Conservation (phyloP, 1,140 invertebrate species). For the Neomicropteryx cornuta region DNA sequence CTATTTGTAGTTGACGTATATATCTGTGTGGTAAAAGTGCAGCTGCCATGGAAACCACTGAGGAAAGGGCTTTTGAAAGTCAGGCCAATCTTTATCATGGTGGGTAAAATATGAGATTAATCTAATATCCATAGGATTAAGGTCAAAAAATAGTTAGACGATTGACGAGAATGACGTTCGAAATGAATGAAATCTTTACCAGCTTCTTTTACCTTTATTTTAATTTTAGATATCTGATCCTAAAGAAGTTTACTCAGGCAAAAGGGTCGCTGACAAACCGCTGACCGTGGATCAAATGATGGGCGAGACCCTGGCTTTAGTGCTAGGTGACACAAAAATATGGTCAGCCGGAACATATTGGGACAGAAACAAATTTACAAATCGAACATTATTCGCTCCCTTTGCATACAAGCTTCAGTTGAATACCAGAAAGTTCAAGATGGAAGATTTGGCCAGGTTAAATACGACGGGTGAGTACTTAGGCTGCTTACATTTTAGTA, state of each 20-base stretch:
- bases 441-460: constrained; percentile 77
- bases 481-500: too few species aligned
- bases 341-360: constrained; percentile 89
- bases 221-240: constrained; percentile 71
- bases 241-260: constrained; percentile 88
- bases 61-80: neutral
- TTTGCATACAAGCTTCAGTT: constrained; percentile 82
- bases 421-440: constrained; percentile 72
- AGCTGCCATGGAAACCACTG: too few species aligned
- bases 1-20: constrained; percentile 4
- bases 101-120: too few species aligned
- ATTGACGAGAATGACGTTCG: too few species aligned
- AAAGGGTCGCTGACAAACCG: constrained; percentile 74
- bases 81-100: neutral
- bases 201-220: constrained; percentile 15
- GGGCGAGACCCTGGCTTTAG: constrained; percentile 80
- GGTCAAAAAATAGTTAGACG: too few species aligned
- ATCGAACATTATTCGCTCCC: constrained; percentile 86
- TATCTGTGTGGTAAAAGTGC: neutral
- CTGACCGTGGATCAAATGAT: constrained; percentile 92
- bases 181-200: neutral
- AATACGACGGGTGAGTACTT: constrained; percentile 53
- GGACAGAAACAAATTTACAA: constrained; percentile 93
- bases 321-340: constrained; percentile 84
- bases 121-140: too few species aligned